These are phyloP conservation scores for Incurvaria masculella DNA, from an alignment of 2,888 invertebrate species.

Conservation along the genomic window DNA sequence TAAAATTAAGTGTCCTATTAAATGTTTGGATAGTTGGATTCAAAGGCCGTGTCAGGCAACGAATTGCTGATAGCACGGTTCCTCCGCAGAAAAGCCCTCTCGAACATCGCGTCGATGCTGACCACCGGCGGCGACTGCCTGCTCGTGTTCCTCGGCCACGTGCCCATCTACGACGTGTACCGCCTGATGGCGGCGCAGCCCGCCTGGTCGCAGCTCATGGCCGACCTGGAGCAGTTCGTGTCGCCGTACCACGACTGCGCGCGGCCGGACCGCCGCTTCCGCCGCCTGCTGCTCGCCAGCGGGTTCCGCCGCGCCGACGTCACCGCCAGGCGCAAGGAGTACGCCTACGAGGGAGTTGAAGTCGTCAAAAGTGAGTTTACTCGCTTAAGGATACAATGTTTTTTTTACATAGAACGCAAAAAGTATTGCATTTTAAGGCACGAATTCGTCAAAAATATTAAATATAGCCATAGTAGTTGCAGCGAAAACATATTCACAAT, in stretches of 20 bases:
- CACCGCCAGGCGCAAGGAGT: conserved; percentile 54
- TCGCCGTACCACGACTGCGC: conserved; percentile 58
- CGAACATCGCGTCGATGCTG: conserved; percentile 65
- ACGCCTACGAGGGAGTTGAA: conserved; percentile 54
- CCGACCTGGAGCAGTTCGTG: conserved; percentile 56
- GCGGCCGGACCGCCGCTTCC: conserved; percentile 56
- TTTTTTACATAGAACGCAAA: too few species aligned
- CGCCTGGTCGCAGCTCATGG: conserved; percentile 59
- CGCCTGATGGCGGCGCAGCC: conserved; percentile 45
- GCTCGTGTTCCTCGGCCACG: conserved; percentile 64
- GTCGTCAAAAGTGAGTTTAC: conserved; percentile 55
- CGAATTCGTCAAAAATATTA: too few species aligned
- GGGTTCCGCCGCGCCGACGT: conserved; percentile 63
- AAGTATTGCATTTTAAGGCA: too few species aligned
- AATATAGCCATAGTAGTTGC: too few species aligned
- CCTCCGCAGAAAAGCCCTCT: conserved; percentile 55
- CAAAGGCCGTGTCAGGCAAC: too few species aligned
- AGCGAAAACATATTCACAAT: too few species aligned
- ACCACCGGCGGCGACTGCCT: conserved; percentile 65
- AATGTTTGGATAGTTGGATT: too few species aligned
- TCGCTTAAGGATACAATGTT: too few species aligned
- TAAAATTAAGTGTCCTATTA: too few species aligned
- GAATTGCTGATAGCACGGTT: too few species aligned
- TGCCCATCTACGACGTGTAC: conserved; percentile 68
- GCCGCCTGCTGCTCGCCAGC: conserved; percentile 48